Evolutionary conservation across 2,888 invertebrate genomes (phyloP), one percentile per base, ranked within the genome.

Genomic region (Dorcus hopei): DNA sequence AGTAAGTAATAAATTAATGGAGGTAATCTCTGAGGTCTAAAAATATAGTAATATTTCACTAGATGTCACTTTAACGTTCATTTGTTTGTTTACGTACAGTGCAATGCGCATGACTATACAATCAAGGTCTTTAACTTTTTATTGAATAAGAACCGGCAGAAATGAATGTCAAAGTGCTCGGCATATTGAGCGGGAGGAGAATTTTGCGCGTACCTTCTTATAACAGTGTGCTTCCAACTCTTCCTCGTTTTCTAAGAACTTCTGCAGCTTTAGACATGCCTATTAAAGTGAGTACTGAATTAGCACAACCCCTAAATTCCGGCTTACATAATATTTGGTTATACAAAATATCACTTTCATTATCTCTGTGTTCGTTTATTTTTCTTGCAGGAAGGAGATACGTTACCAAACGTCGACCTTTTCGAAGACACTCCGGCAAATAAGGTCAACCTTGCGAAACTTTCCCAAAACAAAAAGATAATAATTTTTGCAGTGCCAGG

Each of bases 401-500:
- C 84, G 61, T 69, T 97, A 64, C 96, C 96, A 1, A 80, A 80
- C 19, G 85, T 88, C 41, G 91, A 92, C 74, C 80, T 97, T 47
- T 94, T 83, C 69, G 95, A 96, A 78, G 89, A 91, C 74, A 87
- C 87, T 5, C 95, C 96, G 6, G 89, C 89, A 0, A 92, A 90
- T 67, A 94, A 93, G 80, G 90, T 97, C 4, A 93, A 91, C 77
- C 80, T 90, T 42, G 80, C 83, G 2, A 85, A 92, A 11, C 76
- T 90, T 56, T 84, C 88, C 53, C 78, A 84, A 40, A 90, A 89
- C 14, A 95, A 94, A 73, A 95, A 93, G 74, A 84, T 94, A 0
- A 83, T 96, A 8, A 76, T 96, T 57, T 94, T 97, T 75, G 96
- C 89, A 19, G 95, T 97, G 8, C 96, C 96, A 11, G 97, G 97